A percentile compares a stretch with the other conserved stretches of the same genome.
phyloP scores from a whole-genome alignment of 1,140 invertebrate species.

The Vanessa tameamea region DNA sequence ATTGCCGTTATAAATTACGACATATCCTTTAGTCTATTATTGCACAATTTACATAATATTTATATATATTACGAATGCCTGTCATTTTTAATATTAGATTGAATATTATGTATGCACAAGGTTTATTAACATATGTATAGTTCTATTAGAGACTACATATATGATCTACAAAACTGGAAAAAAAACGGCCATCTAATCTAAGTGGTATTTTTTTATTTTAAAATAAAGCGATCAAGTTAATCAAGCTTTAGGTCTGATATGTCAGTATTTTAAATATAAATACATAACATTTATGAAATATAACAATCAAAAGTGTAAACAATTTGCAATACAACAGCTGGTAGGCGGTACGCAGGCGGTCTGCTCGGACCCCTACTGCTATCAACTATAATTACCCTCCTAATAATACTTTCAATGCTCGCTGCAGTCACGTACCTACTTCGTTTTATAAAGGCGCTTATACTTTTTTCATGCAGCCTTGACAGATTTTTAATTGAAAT shows the following conservation, averaged over 20 bases:
- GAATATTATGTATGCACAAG: too few species aligned
- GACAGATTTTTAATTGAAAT: slow-evolving; percentile 3
- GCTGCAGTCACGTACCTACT: not conserved
- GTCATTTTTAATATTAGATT: too few species aligned
- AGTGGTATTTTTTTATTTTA: too few species aligned
- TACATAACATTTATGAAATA: too few species aligned
- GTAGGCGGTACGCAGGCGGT: not conserved
- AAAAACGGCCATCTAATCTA: too few species aligned
- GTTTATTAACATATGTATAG: too few species aligned
- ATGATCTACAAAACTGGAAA: too few species aligned
- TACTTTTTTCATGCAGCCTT: slow-evolving; percentile 4
- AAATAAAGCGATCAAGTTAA: too few species aligned
- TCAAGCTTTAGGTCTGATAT: too few species aligned
- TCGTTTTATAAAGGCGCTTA: not conserved
- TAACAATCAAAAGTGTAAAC: not conserved
- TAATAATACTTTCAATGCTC: not conserved
- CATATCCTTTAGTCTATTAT: not conserved
- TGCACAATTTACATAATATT: not conserved
- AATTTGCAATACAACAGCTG: not conserved
- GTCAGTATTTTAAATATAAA: too few species aligned
- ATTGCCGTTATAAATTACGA: not conserved
- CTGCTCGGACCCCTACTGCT: not conserved
- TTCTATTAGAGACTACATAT: too few species aligned
- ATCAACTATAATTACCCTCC: not conserved
- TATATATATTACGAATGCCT: not conserved